These are phyloP conservation scores for Bufotes viridis DNA, from an alignment of 2,797 vertebrate species.

Conservation along the genomic window DNA sequence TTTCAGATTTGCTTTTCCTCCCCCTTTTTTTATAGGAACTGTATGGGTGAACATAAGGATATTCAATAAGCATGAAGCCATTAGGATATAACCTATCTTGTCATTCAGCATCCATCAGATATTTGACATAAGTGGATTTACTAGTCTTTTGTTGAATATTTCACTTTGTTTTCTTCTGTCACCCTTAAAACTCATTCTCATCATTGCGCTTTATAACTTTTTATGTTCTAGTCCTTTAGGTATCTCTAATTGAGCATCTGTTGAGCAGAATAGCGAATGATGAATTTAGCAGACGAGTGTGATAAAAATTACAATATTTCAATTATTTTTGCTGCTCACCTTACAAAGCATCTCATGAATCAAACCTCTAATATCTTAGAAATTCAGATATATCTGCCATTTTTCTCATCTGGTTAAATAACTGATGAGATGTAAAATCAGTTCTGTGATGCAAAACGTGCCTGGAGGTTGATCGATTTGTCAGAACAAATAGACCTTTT, in stretches of 20 bases:
- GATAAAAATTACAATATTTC: slow-evolving; percentile 39
- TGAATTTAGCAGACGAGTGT: slow-evolving; percentile 6
- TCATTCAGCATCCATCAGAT: slow-evolving; percentile 1
- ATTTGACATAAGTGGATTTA: not conserved
- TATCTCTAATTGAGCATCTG: slow-evolving; percentile 16
- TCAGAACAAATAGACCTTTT: slow-evolving; percentile 76
- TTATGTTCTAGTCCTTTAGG: not conserved
- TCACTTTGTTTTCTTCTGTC: slow-evolving; percentile 3
- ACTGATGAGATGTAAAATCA: slow-evolving; percentile 74
- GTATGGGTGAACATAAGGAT: not conserved
- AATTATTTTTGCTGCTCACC: slow-evolving; percentile 20
- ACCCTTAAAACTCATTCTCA: not conserved
- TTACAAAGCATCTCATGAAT: slow-evolving; percentile 5
- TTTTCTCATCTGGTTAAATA: slow-evolving; percentile 72
- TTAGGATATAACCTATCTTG: not conserved
- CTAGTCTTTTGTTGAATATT: not conserved
- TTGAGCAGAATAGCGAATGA: not conserved
- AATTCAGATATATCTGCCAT: slow-evolving; percentile 46
- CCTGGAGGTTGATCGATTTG: slow-evolving; percentile 73
- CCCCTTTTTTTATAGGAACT: not conserved
- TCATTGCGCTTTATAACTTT: not conserved
- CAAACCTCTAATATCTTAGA: slow-evolving; percentile 27
- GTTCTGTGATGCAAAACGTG: slow-evolving; percentile 70
- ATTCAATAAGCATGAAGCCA: not conserved
- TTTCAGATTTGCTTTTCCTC: not conserved